Evolutionary conservation across 2,888 invertebrate genomes (phyloP), one percentile per base, ranked within the genome.

Genomic region (Saturnia japonica): DNA sequence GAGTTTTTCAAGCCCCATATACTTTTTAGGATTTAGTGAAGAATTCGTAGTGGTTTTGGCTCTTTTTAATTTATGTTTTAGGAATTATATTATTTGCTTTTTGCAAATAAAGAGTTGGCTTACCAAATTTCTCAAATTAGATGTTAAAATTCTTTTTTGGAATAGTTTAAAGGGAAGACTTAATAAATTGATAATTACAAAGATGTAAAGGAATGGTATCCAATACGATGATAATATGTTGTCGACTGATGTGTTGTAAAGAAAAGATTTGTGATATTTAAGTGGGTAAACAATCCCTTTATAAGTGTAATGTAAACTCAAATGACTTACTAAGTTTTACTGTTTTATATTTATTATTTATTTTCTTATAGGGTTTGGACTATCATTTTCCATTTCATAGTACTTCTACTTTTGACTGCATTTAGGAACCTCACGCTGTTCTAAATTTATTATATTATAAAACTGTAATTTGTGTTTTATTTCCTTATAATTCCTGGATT

Each of bases 241-340:
- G 79, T 78, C 75, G 91, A 91, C 91, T 92, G 91, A 91, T 86
- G 88, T 88, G 83, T 81, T 83, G 87, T 84, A 85, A 78, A 84
- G 84, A 78, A 85, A 84, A 83, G 83, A 87, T 82, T 86, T 92
- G 91, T 91, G 91, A 91, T 92, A 91, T 85, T 87, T 87, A 88
- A 87, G 77, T 77, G 81, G 81, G 75, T 83, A 77, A 83, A 76
- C 77, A 80, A 78, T 77, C 76, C 73, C 77, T 76, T 73, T 78
- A 72, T 78, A 77, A 78, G 76, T 70, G 71, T 74, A 80, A 77
- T 75, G 75, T 74, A 76, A 76, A 77, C 75, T 77, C 72, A 77
- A 76, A 72, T 72, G 54, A 76, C 73, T 34, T 51, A 7, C 14
- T 68, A 28, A 28, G 9, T 68, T 47, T n/a, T 28, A 12, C 16